Evolutionary conservation across 2,113 vertebrate species (phyloP).

Genomic region (Apus apus): DNA sequence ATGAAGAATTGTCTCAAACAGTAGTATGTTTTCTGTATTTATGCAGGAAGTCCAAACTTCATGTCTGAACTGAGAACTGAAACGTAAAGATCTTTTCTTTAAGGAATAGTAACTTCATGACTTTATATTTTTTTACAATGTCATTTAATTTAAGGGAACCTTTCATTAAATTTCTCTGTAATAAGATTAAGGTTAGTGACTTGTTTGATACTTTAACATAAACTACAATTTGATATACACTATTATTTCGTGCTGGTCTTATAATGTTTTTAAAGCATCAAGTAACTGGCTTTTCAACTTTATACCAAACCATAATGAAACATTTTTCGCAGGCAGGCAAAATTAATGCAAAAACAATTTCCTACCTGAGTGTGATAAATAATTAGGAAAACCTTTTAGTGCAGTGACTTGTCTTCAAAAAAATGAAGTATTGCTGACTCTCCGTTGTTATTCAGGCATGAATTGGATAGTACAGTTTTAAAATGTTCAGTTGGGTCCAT

Average conservation of each 20-base stretch:
- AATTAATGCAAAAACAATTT: not conserved
- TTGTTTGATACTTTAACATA: not conserved
- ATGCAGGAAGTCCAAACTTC: not conserved
- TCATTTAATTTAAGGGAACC: not conserved
- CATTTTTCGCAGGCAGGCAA: not conserved
- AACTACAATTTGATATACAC: not conserved
- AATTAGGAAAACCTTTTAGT: not conserved
- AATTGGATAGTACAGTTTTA: not conserved
- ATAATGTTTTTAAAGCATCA: not conserved
- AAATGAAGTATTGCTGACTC: rapidly evolving
- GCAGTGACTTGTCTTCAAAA: not conserved
- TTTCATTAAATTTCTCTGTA: not conserved
- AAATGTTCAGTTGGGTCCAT: not conserved
- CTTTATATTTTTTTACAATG: not conserved
- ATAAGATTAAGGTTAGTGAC: not conserved
- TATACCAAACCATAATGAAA: not conserved
- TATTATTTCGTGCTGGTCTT: not conserved
- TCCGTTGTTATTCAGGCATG: not conserved
- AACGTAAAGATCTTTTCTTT: not conserved
- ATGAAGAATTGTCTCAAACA: not conserved
- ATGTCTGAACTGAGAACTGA: not conserved
- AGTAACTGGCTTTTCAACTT: not conserved
- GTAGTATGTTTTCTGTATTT: not conserved
- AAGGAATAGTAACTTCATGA: not conserved
- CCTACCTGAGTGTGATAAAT: not conserved